phyloP scores from a whole-genome alignment of 2,888 invertebrate genomes.

The Eulithis testata region DNA sequence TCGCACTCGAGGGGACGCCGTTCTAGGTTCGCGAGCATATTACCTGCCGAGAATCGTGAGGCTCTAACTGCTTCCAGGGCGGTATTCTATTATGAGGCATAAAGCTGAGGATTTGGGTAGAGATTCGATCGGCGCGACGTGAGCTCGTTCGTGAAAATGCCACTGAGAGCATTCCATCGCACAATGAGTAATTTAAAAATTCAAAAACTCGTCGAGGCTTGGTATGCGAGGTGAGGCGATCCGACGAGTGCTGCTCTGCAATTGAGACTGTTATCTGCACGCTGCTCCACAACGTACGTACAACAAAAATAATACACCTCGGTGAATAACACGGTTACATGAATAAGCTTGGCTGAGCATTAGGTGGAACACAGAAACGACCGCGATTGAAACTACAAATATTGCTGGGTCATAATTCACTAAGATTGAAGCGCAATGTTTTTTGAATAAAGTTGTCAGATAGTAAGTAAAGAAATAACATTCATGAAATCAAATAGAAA shows the following conservation, averaged over 20 bases:
- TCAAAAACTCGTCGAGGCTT: conserved; percentile 83
- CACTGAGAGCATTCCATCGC: conserved; percentile 79
- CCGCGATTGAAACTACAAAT: conserved; percentile 58
- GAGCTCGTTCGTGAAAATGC: conserved; percentile 56
- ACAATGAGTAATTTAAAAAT: conserved; percentile 86
- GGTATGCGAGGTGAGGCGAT: conserved; percentile 75
- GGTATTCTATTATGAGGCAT: conserved; percentile 66
- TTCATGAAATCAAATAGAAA: conserved; percentile 24
- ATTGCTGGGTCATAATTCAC: conserved; percentile 46
- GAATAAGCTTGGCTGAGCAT: conserved; percentile 53
- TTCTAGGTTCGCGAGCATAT: conserved; percentile 74
- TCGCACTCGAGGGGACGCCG: conserved; percentile 71
- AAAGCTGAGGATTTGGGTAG: conserved; percentile 65
- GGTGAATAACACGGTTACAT: conserved; percentile 67
- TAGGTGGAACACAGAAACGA: conserved; percentile 47
- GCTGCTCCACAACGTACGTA: conserved; percentile 56
- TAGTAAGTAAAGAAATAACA: conserved; percentile 49
- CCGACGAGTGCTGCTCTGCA: conserved; percentile 75
- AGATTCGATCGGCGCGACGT: conserved; percentile 62
- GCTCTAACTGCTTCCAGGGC: conserved; percentile 47
- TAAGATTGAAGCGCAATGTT: conserved; percentile 46
- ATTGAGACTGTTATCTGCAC: conserved; percentile 80
- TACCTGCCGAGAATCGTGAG: conserved; percentile 52
- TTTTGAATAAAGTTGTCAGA: conserved; percentile 64
- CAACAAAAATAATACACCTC: conserved; percentile 56